A percentile compares a stretch with the other conserved stretches of the same genome.
These are phyloP conservation scores for Calyptommatus sinebrachiatus DNA, from an alignment of 2,113 vertebrate species.

Conservation along the genomic window DNA sequence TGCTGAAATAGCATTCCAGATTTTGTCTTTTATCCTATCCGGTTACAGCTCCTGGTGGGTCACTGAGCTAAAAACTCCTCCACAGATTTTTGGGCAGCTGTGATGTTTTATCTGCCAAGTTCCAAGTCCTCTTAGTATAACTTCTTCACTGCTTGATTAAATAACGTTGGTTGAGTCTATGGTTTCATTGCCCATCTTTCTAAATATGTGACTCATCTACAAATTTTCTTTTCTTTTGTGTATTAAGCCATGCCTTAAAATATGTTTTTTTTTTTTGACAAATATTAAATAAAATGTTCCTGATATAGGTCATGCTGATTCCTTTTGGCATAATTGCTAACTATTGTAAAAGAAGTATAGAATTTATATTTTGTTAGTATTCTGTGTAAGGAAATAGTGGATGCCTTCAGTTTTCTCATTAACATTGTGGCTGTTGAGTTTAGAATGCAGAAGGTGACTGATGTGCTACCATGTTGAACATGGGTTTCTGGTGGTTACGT, in stretches of 20 bases:
- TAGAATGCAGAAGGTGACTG: conserved; percentile 26
- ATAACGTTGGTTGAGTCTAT: conserved; percentile 22
- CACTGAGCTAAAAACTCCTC: neutral
- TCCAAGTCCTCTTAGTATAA: conserved; percentile 6
- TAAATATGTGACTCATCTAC: conserved; percentile 12
- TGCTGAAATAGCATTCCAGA: conserved; percentile 13
- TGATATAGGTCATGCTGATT: neutral
- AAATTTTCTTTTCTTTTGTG: conserved; percentile 7
- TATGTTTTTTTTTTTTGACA: conserved; percentile 22
- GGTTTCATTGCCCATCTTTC: conserved; percentile 25
- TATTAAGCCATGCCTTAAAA: neutral
- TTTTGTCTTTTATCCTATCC: conserved; percentile 33
- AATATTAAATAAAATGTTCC: neutral
- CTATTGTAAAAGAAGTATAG: neutral
- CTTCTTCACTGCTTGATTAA: conserved; percentile 14
- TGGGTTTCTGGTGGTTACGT: no score
- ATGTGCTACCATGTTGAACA: neutral
- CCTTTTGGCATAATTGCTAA: neutral
- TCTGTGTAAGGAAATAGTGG: conserved; percentile 9
- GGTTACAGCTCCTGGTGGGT: conserved; percentile 27
- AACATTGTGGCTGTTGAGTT: neutral
- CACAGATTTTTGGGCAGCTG: conserved; percentile 30
- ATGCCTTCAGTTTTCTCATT: no score
- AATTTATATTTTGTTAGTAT: neutral
- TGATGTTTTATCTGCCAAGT: neutral